A percentile compares a stretch with the other conserved stretches of the same genome.
phyloP scores from a whole-genome alignment of 2,797 vertebrate genomes.

The Adrianichthys oophorus region DNA sequence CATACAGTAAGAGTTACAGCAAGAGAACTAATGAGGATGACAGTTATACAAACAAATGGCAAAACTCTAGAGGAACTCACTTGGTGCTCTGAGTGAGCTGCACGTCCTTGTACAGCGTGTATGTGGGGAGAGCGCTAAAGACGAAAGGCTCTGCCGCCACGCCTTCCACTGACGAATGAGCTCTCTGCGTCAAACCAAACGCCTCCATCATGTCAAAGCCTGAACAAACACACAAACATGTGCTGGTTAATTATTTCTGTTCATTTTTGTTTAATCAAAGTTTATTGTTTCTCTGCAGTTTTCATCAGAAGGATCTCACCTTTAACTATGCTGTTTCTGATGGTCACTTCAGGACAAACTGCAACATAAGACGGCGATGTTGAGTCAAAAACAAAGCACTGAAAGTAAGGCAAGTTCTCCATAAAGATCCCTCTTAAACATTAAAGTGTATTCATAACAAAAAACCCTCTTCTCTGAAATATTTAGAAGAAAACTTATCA shows the following conservation, averaged over 20 bases:
- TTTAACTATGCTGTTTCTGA: slow-evolving; percentile 78
- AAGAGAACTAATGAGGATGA: not conserved
- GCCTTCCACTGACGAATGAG: slow-evolving; percentile 85
- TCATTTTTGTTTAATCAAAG: not conserved
- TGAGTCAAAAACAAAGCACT: not conserved
- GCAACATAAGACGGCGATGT: slow-evolving; percentile 45
- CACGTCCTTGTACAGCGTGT: slow-evolving; percentile 84
- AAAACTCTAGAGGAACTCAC: slow-evolving; percentile 63
- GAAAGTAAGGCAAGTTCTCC: too few relatives aligned
- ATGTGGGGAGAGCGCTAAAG: slow-evolving; percentile 80
- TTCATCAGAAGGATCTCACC: slow-evolving; percentile 54
- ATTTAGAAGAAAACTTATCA: too few relatives aligned
- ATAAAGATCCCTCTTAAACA: too few relatives aligned
- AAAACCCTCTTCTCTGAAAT: too few relatives aligned
- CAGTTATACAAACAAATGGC: not conserved
- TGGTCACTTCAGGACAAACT: slow-evolving; percentile 81
- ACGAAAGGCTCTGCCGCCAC: slow-evolving; percentile 86
- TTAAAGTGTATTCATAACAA: too few relatives aligned
- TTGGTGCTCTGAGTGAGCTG: slow-evolving; percentile 88
- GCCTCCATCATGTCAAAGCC: slow-evolving; percentile 94
- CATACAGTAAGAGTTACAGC: not conserved
- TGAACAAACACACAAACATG: slow-evolving; percentile 48
- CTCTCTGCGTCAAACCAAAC: slow-evolving; percentile 86
- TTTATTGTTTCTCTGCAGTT: not conserved
- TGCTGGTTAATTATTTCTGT: not conserved